Base-by-base conservation (phyloP, 1,140 invertebrate genomes). In the Drosophila pectinifera region DNA sequence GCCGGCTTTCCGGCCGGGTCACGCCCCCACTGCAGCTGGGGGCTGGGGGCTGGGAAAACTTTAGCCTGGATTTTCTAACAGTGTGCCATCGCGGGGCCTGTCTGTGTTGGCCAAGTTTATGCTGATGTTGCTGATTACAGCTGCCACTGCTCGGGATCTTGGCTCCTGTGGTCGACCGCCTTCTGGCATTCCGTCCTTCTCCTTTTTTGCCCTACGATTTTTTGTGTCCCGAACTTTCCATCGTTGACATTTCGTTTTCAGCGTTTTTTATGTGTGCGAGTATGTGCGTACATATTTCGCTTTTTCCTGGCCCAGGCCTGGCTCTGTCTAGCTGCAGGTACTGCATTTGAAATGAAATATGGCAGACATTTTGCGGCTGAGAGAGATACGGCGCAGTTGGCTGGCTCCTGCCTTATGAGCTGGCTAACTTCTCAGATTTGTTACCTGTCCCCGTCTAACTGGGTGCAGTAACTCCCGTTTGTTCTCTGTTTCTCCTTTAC, bases 311-410 rank as follows among this genome's bases (percentile, higher is more conserved):
- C 41, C 41, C 48, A 45, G 42, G 49, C 48, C 48, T 42, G 20
- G 42, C 28, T 54, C 41, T 51, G 62, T 53, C 67, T 59, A 62
- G 83, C 76, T 88, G 84, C 84, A 88, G 84, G 84, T 89, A 85
- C 84, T 88, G 83, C 75, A 89, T 80, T 80, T 80, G 76, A 83
- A 89, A 88, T 89, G 83, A 82, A 88, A 88, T 88, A 88, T 88
- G 83, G 83, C 79, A 88, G 79, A 62, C 83, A 83, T 83, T 86
- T 89, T 80, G 79, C 80, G 83, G 79, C 69, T 73, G 63, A 88
- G 76, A 83, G 88, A 83, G 80, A 79, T 79, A 76, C 75, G 79
- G 41, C 65, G 51, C 75, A 79, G 78, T 86, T 86, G 76, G 75
- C 79, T 88, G 81, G 75, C 70, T 64, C 31, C 78, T 54, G 62